phyloP scores from a whole-genome alignment of 2,113 vertebrate species.

The Vulpes lagopus region DNA sequence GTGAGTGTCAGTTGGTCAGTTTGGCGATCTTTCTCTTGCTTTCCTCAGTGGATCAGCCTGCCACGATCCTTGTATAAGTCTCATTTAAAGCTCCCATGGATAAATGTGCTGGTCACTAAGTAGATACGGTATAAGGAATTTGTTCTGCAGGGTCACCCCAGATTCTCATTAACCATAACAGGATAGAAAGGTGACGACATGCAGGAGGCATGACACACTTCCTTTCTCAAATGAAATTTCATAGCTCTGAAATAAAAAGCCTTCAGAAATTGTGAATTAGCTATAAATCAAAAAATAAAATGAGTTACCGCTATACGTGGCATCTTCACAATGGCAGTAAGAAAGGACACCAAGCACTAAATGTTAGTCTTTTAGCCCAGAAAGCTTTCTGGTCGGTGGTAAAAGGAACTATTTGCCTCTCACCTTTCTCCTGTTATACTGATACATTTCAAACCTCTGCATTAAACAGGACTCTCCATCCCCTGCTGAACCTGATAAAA shows the following conservation, averaged over 20 bases:
- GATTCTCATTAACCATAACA: neutral
- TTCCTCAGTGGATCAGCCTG: neutral
- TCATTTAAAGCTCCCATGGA: neutral
- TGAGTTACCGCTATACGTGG: neutral
- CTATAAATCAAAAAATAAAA: slow-evolving; percentile 34
- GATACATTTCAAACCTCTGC: slow-evolving; percentile 65
- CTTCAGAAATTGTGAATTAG: slow-evolving; percentile 48
- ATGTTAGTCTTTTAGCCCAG: neutral
- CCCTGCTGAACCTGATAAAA: slow-evolving; percentile 42
- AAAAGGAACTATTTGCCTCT: slow-evolving; percentile 49
- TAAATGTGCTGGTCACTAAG: neutral
- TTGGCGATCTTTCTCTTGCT: neutral
- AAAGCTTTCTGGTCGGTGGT: slow-evolving; percentile 27
- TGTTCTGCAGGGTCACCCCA: neutral
- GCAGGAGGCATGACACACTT: neutral
- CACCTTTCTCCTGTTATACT: slow-evolving; percentile 41
- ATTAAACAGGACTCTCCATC: slow-evolving; percentile 49
- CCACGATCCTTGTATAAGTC: neutral
- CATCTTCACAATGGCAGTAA: slow-evolving; percentile 53
- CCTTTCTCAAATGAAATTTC: slow-evolving; percentile 13
- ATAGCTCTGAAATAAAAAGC: slow-evolving; percentile 24
- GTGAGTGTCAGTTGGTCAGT: neutral
- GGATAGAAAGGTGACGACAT: neutral
- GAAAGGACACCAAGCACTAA: slow-evolving; percentile 23
- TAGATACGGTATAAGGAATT: neutral